These are phyloP conservation scores for Nomada ruficornis DNA, from an alignment of 2,888 invertebrate species.

Conservation along the genomic window DNA sequence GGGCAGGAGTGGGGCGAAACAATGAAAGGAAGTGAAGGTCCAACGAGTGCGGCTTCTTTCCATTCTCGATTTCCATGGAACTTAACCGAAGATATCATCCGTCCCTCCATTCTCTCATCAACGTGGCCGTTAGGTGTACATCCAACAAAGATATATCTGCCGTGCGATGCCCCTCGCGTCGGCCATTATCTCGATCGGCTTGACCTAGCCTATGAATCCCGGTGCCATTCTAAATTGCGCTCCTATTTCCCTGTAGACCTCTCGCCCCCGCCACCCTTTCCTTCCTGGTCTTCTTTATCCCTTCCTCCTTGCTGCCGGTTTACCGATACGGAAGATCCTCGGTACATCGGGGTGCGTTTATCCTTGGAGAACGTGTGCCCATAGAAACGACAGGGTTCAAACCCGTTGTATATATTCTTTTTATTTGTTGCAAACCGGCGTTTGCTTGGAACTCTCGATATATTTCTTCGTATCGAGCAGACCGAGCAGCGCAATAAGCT, in stretches of 20 bases:
- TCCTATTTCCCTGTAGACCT: constrained; percentile 13
- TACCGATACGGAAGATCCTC: too few relatives aligned
- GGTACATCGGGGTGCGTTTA: too few relatives aligned
- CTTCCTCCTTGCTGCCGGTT: neutral
- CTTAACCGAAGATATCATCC: constrained; percentile 71
- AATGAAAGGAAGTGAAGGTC: constrained; percentile 84
- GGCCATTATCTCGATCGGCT: constrained; percentile 69
- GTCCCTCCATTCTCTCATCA: constrained; percentile 74
- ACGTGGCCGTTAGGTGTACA: constrained; percentile 71
- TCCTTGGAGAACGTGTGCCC: too few relatives aligned
- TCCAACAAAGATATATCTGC: constrained; percentile 64
- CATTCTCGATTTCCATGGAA: constrained; percentile 75
- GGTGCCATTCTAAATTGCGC: constrained; percentile 67
- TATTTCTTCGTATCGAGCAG: too few relatives aligned
- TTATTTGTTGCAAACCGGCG: too few relatives aligned
- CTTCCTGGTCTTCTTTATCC: neutral
- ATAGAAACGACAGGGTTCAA: too few relatives aligned
- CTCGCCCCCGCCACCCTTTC: neutral
- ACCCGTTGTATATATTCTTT: too few relatives aligned
- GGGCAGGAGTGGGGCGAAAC: constrained; percentile 70
- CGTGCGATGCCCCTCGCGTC: constrained; percentile 53
- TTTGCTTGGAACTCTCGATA: too few relatives aligned
- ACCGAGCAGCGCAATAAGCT: too few relatives aligned
- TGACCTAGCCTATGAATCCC: constrained; percentile 63
- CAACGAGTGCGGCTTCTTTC: constrained; percentile 81